phyloP scores from a whole-genome alignment of 1,140 invertebrate genomes.

The Cryptotermes secundus region DNA sequence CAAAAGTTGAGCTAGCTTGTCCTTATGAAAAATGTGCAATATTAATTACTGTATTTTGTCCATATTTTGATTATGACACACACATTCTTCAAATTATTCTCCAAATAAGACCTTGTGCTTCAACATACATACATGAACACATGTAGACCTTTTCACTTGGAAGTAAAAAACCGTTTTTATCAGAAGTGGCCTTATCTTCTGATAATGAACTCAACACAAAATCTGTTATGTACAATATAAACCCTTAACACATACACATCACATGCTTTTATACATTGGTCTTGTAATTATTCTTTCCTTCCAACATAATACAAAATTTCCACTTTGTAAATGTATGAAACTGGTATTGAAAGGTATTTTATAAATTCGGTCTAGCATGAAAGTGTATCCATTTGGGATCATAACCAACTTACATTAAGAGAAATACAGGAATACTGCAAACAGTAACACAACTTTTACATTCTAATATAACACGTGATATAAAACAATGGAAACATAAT shows the following conservation, averaged over 20 bases:
- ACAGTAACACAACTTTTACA: too few species aligned
- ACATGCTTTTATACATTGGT: background rate
- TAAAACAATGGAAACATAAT: too few species aligned
- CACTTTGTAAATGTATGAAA: too few species aligned
- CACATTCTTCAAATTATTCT: background rate
- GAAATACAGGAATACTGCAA: too few species aligned
- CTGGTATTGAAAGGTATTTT: too few species aligned
- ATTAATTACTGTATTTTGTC: background rate
- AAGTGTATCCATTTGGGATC: too few species aligned
- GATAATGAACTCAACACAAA: background rate
- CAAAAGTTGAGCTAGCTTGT: background rate
- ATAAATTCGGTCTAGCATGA: too few species aligned
- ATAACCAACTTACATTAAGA: too few species aligned
- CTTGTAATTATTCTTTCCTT: background rate
- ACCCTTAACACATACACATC: background rate
- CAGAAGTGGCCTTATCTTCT: background rate
- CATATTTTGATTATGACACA: constrained; percentile 18
- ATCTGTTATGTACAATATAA: background rate
- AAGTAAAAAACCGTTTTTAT: background rate
- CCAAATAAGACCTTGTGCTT: background rate
- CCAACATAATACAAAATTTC: background rate
- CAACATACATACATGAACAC: background rate
- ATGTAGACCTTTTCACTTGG: background rate
- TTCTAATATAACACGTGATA: too few species aligned
- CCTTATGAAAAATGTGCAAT: background rate